Conservation (phyloP, 2,888 invertebrate species). For the Parthenolecanium corni region DNA sequence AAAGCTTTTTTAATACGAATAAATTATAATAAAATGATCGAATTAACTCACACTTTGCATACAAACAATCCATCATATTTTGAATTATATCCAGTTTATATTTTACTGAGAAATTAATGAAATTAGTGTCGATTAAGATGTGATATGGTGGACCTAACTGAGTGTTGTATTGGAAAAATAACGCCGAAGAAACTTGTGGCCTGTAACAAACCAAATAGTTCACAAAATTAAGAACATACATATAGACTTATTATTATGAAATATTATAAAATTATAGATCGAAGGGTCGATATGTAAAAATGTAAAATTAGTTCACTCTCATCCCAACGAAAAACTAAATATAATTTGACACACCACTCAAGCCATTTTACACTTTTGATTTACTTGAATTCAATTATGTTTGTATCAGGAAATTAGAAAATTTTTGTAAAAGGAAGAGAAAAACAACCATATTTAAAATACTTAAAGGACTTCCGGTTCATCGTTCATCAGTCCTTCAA, state of each 20-base stretch:
- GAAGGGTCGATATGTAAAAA: too few species aligned
- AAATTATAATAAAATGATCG: too few species aligned
- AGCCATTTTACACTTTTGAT: too few species aligned
- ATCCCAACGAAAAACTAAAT: neutral
- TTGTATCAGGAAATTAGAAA: too few species aligned
- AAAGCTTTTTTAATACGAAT: neutral
- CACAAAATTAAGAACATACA: neutral
- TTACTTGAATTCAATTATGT: too few species aligned
- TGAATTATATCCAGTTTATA: conserved; percentile 93
- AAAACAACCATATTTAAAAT: too few species aligned
- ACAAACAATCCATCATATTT: conserved; percentile 98
- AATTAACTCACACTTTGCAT: conserved; percentile 64
- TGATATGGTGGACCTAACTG: conserved; percentile 98
- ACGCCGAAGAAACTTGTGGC: conserved; percentile 77
- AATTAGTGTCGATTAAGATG: conserved; percentile 92
- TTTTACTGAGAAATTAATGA: conserved; percentile 95
- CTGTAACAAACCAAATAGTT: conserved; percentile 35
- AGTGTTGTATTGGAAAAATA: conserved; percentile 96
- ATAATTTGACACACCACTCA: neutral
- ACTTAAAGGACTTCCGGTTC: too few species aligned
- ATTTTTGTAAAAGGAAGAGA: too few species aligned
- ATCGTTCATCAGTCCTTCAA: too few species aligned
- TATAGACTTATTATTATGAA: neutral
- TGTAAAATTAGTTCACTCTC: too few species aligned
- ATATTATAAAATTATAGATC: too few species aligned